Evolutionary conservation across 2,113 vertebrate genomes (phyloP), one percentile per base, ranked within the genome.

Genomic region (Chitala chitala): DNA sequence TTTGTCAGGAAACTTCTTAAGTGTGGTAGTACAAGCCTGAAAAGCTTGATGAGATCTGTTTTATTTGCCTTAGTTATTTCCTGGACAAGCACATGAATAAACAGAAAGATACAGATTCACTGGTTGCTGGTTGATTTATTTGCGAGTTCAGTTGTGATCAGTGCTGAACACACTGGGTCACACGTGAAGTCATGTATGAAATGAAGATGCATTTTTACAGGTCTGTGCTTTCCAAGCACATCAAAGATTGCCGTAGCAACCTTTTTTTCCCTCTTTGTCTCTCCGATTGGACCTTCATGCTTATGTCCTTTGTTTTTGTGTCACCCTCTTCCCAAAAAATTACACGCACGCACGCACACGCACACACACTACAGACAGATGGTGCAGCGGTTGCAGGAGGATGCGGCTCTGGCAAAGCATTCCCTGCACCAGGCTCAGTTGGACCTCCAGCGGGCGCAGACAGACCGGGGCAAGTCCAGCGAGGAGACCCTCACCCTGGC

Each of bases 341-440:
- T 9, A 51, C 48, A 51, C 2, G 20, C 20, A 20, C 48, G 48
- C 20, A 51, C 48, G 7, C 48, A 51, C 1, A 15, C 7, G 38
- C 61, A n/a, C 59, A 64, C 64, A 68, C 64, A 26, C 40, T 78
- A 46, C 72, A 88, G 83, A 74, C 77, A 79, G 73, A 56, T 50
- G 74, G 71, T 80, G 58, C 51, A 75, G 63, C 81, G 71, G 55
- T 61, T 88, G 50, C 81, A 89, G 78, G 59, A 66, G 46, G 84
- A 85, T 76, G 73, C 82, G 69, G 71, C 17, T 26, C 48, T 4
- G 79, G 76, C 55, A 81, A 83, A 84, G 51, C 69, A 61, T 76
- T 71, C 79, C 36, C 76, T 86, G 44, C 73, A 83, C 71, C 33
- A 86, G 51, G 72, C 84, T 24, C 36, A 86, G 75, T 69, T 81